A percentile compares a stretch with the other conserved stretches of the same genome.
These are phyloP conservation scores for Caerostris darwini DNA, from an alignment of 1,140 invertebrate genomes.

Conservation along the genomic window DNA sequence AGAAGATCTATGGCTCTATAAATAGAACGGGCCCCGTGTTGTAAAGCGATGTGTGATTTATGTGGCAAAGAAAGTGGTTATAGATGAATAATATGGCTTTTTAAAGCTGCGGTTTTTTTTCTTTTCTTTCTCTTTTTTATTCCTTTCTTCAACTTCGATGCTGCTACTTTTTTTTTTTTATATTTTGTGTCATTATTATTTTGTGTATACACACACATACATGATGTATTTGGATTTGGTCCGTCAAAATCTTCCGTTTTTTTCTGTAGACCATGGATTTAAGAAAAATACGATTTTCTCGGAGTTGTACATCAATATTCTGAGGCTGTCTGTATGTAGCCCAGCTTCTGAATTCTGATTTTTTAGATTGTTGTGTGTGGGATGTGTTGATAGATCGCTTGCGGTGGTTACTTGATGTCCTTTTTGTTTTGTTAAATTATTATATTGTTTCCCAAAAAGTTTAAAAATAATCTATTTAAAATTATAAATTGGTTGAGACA, in stretches of 20 bases:
- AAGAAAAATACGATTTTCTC: not conserved
- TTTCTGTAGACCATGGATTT: constrained; percentile 6
- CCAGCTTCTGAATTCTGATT: not conserved
- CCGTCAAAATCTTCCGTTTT: constrained; percentile 25
- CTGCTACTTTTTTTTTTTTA: too few species aligned
- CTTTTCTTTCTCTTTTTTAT: not conserved
- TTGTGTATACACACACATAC: not conserved
- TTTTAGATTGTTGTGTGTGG: not conserved
- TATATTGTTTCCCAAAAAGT: not conserved
- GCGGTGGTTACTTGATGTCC: not conserved
- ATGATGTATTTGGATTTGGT: constrained; percentile 39
- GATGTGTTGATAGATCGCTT: not conserved
- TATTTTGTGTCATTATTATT: not conserved
- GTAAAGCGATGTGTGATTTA: constrained; percentile 57
- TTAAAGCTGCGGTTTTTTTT: constrained; percentile 15
- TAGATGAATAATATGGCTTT: constrained; percentile 74
- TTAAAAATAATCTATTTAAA: too few species aligned
- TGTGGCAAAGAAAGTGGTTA: constrained; percentile 72
- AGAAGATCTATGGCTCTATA: constrained; percentile 71
- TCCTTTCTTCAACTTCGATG: not conserved
- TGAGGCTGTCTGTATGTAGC: not conserved
- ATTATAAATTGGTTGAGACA: too few species aligned
- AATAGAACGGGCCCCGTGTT: constrained; percentile 62
- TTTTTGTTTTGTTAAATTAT: not conserved
- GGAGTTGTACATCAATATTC: not conserved